Percentiles rank a stretch among this genome's conserved stretches.
phyloP scores from a whole-genome alignment of 2,797 vertebrate species.

The Pachyuromys duprasi region DNA sequence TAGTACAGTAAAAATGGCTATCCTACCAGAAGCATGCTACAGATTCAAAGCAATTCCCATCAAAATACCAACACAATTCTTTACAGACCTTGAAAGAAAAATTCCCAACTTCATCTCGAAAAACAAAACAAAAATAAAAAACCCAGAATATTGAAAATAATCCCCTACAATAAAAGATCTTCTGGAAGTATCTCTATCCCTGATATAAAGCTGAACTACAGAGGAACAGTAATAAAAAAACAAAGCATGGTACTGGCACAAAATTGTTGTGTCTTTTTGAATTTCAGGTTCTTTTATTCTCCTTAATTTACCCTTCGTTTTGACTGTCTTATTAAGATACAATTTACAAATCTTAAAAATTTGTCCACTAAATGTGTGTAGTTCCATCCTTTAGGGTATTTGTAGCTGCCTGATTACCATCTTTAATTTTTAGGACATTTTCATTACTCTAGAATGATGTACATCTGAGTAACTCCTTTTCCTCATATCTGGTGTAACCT shows the following conservation, averaged over 20 bases:
- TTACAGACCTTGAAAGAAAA: no score
- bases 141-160: no score
- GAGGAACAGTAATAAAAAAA: no score
- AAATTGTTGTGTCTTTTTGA: background rate
- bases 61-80: no score
- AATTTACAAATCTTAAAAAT: background rate
- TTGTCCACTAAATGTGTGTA: background rate
- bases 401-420: background rate
- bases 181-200: no score
- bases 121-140: no score
- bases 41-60: no score
- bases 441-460: background rate
- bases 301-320: background rate
- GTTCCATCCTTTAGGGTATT: background rate
- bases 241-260: background rate
- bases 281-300: background rate
- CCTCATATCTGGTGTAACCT: background rate
- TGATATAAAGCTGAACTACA: no score
- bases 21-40: no score
- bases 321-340: background rate
- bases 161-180: no score
- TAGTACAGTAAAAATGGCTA: no score
- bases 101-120: no score
- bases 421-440: background rate
- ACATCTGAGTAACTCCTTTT: background rate